A percentile compares a stretch with the other conserved stretches of the same genome.
Conservation (phyloP, 2,888 invertebrate species). For the Aplocera efformata region DNA sequence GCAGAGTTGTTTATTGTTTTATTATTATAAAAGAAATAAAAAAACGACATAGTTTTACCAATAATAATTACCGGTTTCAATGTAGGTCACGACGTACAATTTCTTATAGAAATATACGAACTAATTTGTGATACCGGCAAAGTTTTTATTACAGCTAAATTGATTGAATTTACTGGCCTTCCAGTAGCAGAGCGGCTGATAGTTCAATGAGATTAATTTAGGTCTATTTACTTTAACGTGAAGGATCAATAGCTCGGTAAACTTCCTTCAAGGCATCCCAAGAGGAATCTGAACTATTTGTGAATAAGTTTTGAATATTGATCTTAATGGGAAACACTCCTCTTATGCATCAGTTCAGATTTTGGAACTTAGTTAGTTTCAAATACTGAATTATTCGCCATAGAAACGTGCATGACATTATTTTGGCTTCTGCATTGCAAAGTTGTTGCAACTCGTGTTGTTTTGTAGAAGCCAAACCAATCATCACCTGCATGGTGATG, state of each 20-base stretch:
- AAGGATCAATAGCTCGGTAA: conserved; percentile 8
- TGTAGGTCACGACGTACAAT: no score
- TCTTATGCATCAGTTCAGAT: conserved; percentile 4
- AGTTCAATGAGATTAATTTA: conserved; percentile 14
- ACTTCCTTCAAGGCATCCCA: conserved; percentile 7
- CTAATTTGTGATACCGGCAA: no score
- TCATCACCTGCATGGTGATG: neutral
- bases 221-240: conserved; percentile 10
- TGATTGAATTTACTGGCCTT: no score
- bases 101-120: no score
- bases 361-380: conserved; percentile 1
- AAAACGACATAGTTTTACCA: no score
- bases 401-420: neutral
- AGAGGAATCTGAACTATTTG: conserved; percentile 15
- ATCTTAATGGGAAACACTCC: conserved; percentile 4
- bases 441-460: neutral
- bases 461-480: neutral
- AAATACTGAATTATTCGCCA: conserved; percentile 1
- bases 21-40: no score
- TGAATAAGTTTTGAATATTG: conserved; percentile 13
- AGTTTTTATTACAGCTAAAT: no score
- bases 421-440: neutral
- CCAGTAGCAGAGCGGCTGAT: neutral
- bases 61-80: no score
- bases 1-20: no score